Evolutionary conservation across 2,888 invertebrate genomes (phyloP).

Genomic region (Scaptomyza cyrtandrae): DNA sequence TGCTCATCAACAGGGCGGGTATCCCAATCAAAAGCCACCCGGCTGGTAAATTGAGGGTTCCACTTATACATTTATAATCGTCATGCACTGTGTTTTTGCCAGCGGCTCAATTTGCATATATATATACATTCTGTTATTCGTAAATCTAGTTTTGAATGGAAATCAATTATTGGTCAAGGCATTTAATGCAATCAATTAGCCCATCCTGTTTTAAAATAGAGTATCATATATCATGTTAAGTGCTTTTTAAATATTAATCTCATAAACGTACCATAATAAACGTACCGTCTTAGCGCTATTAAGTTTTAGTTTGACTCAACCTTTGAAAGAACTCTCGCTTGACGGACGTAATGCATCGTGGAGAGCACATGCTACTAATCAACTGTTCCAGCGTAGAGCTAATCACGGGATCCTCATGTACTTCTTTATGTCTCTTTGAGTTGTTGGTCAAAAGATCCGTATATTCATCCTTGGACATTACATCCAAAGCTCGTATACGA

Average conservation of each 20-base stretch:
- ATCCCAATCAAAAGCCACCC: constrained; percentile 84
- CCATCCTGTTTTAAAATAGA: constrained; percentile 43
- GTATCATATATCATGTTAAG: constrained; percentile 43
- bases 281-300: constrained; percentile 51
- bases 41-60: constrained; percentile 81
- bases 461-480: constrained; percentile 56
- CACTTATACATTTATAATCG: constrained; percentile 3
- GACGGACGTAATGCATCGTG: constrained; percentile 86
- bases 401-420: constrained; percentile 21
- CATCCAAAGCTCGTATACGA: constrained; percentile 33
- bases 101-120: constrained; percentile 21
- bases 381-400: constrained; percentile 80
- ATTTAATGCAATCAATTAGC: constrained; percentile 61
- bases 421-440: constrained; percentile 40
- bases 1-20: constrained; percentile 83
- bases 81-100: constrained; percentile 34
- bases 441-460: constrained; percentile 49
- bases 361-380: constrained; percentile 88
- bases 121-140: constrained; percentile 31
- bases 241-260: constrained; percentile 68
- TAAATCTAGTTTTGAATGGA: constrained; percentile 34
- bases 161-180: constrained; percentile 40
- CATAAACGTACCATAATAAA: constrained; percentile 66
- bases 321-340: constrained; percentile 85
- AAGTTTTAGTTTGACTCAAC: constrained; percentile 17